phyloP scores from a whole-genome alignment of 2,797 vertebrate species.

The Pachyuromys duprasi region DNA sequence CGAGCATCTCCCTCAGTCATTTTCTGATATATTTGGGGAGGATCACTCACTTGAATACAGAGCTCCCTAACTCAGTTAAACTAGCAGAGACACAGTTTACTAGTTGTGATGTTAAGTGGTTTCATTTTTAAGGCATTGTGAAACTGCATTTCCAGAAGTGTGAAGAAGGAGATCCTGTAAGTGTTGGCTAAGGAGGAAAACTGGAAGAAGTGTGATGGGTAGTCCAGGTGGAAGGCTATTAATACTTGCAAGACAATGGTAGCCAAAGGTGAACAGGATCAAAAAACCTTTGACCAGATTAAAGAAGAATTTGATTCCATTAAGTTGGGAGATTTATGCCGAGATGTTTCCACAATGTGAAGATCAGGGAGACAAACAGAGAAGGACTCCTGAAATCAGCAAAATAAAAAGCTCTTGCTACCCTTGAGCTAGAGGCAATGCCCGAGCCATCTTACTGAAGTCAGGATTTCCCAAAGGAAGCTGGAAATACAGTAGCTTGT shows the following conservation, averaged over 20 bases:
- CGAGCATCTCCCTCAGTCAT: neutral
- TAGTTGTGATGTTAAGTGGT: neutral
- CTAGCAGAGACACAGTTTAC: neutral
- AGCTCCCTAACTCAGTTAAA: neutral
- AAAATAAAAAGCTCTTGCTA: neutral
- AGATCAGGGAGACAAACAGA: neutral
- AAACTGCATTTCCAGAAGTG: constrained; percentile 15
- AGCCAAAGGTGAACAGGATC: neutral
- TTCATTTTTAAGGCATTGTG: neutral
- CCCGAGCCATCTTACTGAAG: neutral
- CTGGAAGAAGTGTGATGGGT: neutral
- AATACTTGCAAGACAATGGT: neutral
- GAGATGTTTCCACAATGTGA: neutral
- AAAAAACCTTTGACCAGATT: neutral
- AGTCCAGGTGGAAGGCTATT: neutral
- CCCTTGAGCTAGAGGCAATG: neutral
- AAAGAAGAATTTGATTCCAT: constrained; percentile 11
- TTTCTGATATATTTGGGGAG: neutral
- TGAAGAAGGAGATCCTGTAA: neutral
- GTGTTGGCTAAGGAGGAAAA: neutral
- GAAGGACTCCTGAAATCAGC: neutral
- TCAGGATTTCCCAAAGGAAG: neutral
- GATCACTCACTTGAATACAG: neutral
- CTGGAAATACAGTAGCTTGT: constrained; percentile 34
- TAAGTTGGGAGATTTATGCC: constrained; percentile 9